Evolutionary conservation across 2,113 vertebrate genomes (phyloP), one percentile per base, ranked within the genome.

Genomic region (Potamarius usumacintae): DNA sequence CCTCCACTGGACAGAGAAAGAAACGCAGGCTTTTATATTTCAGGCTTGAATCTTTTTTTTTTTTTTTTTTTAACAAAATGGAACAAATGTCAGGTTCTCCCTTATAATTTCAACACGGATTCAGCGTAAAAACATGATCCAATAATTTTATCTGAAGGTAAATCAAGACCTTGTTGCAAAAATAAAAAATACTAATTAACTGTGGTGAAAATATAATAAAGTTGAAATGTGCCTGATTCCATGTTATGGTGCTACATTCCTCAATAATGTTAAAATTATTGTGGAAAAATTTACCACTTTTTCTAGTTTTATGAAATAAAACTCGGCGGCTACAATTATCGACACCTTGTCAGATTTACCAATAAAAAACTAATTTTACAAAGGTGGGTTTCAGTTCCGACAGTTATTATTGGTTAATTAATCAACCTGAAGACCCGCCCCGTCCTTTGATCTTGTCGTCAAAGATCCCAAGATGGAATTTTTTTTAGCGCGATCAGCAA

Each of bases 1-100:
- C 82, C 87, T 87, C 87, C 17, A 53, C 89, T 90, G 85, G 85
- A 57, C 81, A 86, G 72, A 87, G 74, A 30, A 22, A 27, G 72
- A 65, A 90, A 25, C 76, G 74, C 83, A 85, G 78, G 17, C 48
- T 82, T 10, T 53, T 12, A 30, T 3, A 65, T 67, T 27, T 14
- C 14, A 4, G 27, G 65, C 2, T 14, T 67, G 5, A 60, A 22
- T 15, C 11, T n/a, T 63, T 63, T 62, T 25, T 69, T 15, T 30
- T 30, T n/a, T n/a, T n/a, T n/a, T 69, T 30, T 69, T 69, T 30
- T 17, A 7, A 30, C 0, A 14, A 15, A 69, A 67, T n/a, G n/a
- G 9, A 42, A 42, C 2, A 42, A 34, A 71, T 7, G 12, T 0
- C 5, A 71, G 15, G 27, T 0, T 42, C 8, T 25, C 8, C 14